Evolutionary conservation across 2,888 invertebrate genomes (phyloP), one percentile per base, ranked within the genome.

Genomic region (Spisula solida): DNA sequence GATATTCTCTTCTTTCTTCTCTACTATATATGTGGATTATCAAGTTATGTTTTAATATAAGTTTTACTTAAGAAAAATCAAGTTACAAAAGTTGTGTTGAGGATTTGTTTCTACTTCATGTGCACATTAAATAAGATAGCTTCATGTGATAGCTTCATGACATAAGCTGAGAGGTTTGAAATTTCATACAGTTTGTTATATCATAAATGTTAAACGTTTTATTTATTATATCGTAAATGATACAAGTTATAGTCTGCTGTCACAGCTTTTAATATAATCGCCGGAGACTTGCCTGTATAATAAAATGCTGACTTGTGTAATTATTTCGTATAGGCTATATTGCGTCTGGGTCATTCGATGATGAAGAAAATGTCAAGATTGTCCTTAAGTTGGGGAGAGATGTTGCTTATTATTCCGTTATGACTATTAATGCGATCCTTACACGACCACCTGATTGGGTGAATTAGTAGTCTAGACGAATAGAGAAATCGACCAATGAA

Each of bases 401-500:
- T 10, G 75, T 75, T 31, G 31, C 31, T 75, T 75, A 75, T 75
- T 75, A 75, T 75, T 75, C 34, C 29, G 34, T 75, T 75, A 75
- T 75, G 75, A 75, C 31, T 75, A 31, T 75, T 34, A 31, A 75
- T 34, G 75, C 34, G n/a, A 25, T 31, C 31, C 75, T 18, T 75
- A 34, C 34, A 75, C 31, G 31, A 34, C 75, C 6, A 14, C 5
- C 75, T 75, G 75, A 75, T 75, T 85, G 78, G 34, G 29, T 79
- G 31, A 16, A 56, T 56, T 55, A 31, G 12, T 25, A 34, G 85
- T 85, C 85, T 85, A 85, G 85, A 85, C 85, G 78, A 25, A 48
- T 20, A 31, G 56, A 31, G 34, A 34, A 85, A 41, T 75, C 51
- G 16, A 83, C 29, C 34, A 79, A 75, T 78, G 47, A 55, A 84